These are phyloP conservation scores for Litocranius walleri DNA, from an alignment of 2,113 vertebrate genomes.

Conservation along the genomic window DNA sequence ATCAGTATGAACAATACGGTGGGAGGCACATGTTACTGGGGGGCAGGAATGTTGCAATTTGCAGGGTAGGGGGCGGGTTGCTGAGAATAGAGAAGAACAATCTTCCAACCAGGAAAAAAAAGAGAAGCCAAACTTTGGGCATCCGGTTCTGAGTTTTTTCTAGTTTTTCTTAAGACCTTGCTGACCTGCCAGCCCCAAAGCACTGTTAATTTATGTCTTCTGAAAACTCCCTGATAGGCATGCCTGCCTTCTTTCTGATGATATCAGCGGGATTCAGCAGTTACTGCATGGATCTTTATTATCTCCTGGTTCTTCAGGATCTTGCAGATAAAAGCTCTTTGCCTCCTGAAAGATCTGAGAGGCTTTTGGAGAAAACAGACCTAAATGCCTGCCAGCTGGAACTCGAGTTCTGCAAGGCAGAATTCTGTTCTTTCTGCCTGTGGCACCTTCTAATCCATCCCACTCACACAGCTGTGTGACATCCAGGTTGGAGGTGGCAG, in stretches of 20 bases:
- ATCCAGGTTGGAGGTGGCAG: rapidly evolving
- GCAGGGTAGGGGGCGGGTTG: rapidly evolving
- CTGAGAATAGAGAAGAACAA: neutral
- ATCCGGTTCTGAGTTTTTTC: neutral
- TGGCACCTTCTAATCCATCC: rapidly evolving
- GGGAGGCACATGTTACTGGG: rapidly evolving
- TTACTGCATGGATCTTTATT: conserved; percentile 7
- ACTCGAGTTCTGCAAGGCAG: neutral
- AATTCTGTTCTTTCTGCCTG: neutral
- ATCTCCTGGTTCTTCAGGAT: conserved; percentile 21
- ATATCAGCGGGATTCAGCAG: neutral
- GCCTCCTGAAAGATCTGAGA: neutral
- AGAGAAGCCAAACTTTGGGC: neutral
- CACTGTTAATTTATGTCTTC: neutral
- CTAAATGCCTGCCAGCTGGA: neutral
- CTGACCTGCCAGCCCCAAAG: neutral
- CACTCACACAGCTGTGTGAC: rapidly evolving
- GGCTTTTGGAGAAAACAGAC: neutral
- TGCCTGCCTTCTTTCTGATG: neutral
- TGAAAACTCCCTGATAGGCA: neutral
- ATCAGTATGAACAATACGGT: neutral
- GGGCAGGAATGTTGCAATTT: neutral
- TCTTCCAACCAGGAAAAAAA: neutral
- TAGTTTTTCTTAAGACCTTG: neutral
- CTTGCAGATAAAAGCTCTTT: conserved; percentile 8